Evolutionary conservation across 2,113 vertebrate species (phyloP).

Genomic region (Ursus arctos): DNA sequence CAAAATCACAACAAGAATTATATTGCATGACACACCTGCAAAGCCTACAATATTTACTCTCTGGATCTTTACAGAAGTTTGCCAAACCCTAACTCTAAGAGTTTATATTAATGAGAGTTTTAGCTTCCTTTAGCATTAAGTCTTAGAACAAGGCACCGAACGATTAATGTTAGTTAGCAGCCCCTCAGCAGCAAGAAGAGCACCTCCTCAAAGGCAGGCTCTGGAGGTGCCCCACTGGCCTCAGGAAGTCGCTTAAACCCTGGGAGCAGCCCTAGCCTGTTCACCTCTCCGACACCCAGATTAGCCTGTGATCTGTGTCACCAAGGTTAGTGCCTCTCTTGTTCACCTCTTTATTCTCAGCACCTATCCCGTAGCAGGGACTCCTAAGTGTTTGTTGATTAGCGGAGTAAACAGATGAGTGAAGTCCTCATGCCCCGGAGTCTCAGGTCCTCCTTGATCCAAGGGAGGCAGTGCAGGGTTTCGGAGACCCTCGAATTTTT

Average conservation of each 20-base stretch:
- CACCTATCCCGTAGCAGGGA: background rate
- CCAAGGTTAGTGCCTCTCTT: background rate
- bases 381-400: background rate
- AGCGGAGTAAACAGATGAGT: background rate
- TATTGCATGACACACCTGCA: slow-evolving; percentile 20
- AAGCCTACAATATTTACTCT: background rate
- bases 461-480: background rate
- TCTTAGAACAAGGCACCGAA: background rate
- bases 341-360: background rate
- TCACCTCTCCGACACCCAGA: background rate
- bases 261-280: background rate
- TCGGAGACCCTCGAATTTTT: background rate
- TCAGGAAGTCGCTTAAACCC: background rate
- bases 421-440: background rate
- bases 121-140: slow-evolving; percentile 55
- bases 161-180: background rate
- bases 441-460: background rate
- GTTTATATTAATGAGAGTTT: slow-evolving; percentile 26
- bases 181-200: background rate
- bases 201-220: background rate
- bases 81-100: slow-evolving; percentile 19
- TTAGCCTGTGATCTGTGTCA: background rate
- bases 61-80: background rate
- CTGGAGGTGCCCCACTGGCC: background rate
- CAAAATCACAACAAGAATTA: slow-evolving; percentile 15